phyloP scores from a whole-genome alignment of 2,113 vertebrate species.

The Lepus americanus region DNA sequence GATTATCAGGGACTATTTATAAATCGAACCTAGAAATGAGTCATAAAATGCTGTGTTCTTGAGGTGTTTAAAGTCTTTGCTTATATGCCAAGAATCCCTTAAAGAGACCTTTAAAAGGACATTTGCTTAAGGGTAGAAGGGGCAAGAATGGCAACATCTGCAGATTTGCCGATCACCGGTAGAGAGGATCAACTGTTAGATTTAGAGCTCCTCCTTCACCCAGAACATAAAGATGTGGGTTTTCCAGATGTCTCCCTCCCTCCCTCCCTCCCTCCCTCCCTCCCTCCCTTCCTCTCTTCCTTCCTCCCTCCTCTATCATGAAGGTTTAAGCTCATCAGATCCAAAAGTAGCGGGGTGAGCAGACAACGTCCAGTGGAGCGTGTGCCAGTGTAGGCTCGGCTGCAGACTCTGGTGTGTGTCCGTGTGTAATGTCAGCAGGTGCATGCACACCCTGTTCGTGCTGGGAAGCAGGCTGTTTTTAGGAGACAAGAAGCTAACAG shows the following conservation, averaged over 20 bases:
- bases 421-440: not conserved
- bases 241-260: not conserved
- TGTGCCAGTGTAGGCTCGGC: not conserved
- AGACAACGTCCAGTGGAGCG: not conserved
- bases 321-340: not conserved
- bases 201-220: not conserved
- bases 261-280: too few relatives aligned
- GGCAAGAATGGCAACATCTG: not conserved
- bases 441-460: not conserved
- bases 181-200: not conserved
- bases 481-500: not conserved
- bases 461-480: not conserved
- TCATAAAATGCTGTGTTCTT: constrained; percentile 16
- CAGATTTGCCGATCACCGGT: not conserved
- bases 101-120: constrained; percentile 16
- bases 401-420: not conserved
- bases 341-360: not conserved
- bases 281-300: too few relatives aligned
- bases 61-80: not conserved
- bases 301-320: too few relatives aligned
- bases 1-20: not conserved
- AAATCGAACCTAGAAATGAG: not conserved
- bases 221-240: not conserved
- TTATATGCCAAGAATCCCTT: not conserved
- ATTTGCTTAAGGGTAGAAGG: not conserved